Conservation (phyloP, 2,113 vertebrate genomes). For the Neodontobutis hainanensis region DNA sequence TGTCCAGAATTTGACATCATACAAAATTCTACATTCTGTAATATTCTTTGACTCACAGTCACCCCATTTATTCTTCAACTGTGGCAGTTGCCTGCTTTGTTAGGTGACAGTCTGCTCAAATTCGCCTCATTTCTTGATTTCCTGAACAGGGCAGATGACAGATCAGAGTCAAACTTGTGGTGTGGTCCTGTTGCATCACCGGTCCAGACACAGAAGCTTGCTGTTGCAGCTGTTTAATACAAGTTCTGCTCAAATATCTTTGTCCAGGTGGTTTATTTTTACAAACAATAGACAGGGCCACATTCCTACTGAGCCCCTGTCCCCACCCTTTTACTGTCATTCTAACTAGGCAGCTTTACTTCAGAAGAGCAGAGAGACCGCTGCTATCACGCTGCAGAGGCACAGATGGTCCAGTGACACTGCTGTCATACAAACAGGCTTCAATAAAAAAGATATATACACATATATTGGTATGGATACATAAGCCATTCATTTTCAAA, state of each 20-base stretch:
- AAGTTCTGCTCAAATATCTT: conserved; percentile 95
- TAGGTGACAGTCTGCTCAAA: not conserved
- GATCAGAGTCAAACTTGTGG: conserved; percentile 65
- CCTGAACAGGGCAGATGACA: conserved; percentile 32
- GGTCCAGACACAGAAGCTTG: conserved; percentile 85
- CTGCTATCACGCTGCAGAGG: conserved; percentile 66
- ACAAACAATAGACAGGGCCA: conserved; percentile 94
- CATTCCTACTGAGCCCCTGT: conserved; percentile 84
- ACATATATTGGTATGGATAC: conserved; percentile 74
- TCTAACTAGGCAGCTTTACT: conserved; percentile 77
- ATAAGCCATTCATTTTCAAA: conserved; percentile 70
- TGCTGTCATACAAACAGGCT: conserved; percentile 82
- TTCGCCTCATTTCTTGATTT: conserved; percentile 29
- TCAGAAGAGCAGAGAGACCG: conserved; percentile 61
- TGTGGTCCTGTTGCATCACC: conserved; percentile 83
- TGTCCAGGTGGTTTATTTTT: conserved; percentile 97
- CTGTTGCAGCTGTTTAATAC: conserved; percentile 98
- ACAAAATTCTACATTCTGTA: not conserved
- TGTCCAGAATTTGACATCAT: too few species aligned
- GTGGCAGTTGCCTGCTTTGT: conserved; percentile 19
- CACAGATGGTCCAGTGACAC: conserved; percentile 89
- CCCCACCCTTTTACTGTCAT: conserved; percentile 76
- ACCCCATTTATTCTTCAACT: conserved; percentile 28
- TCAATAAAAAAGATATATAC: conserved; percentile 77
- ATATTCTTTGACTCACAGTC: conserved; percentile 16